Percentiles rank a stretch among this genome's conserved stretches.
Evolutionary conservation across 2,113 vertebrate species (phyloP).

Genomic region (Petromus typicus): DNA sequence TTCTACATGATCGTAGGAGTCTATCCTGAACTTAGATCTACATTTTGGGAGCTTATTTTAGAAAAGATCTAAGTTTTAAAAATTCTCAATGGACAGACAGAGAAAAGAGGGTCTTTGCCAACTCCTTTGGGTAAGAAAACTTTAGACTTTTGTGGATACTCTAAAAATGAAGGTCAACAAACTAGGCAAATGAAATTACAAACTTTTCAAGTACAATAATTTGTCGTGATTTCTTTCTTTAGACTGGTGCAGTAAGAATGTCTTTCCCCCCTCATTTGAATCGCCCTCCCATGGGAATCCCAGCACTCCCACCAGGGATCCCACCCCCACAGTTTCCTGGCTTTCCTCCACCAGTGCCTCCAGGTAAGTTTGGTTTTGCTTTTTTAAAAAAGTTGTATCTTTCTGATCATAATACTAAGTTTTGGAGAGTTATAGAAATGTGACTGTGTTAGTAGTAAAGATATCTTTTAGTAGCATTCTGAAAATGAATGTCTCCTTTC

Average conservation of each 20-base stretch:
- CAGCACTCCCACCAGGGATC: constrained; percentile 95
- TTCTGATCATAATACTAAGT: neutral
- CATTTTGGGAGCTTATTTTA: constrained; percentile 83
- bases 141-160: constrained; percentile 82
- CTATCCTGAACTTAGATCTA: constrained; percentile 80
- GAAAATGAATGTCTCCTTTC: constrained; percentile 48
- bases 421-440: neutral
- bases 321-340: constrained; percentile 97
- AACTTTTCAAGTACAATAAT: constrained; percentile 73
- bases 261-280: constrained; percentile 98
- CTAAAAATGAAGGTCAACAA: constrained; percentile 81
- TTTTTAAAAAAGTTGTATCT: neutral
- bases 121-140: constrained; percentile 82
- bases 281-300: constrained; percentile 95
- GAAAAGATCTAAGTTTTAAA: constrained; percentile 81
- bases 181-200: constrained; percentile 59
- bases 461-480: neutral
- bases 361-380: constrained; percentile 86
- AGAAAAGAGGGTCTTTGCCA: constrained; percentile 83
- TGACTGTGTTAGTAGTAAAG: neutral
- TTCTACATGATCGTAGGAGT: constrained; percentile 80
- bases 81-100: constrained; percentile 81
- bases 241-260: constrained; percentile 93
- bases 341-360: constrained; percentile 95
- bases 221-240: constrained; percentile 70